Base-by-base conservation (phyloP, 2,797 vertebrate genomes). In the Betta splendens region DNA sequence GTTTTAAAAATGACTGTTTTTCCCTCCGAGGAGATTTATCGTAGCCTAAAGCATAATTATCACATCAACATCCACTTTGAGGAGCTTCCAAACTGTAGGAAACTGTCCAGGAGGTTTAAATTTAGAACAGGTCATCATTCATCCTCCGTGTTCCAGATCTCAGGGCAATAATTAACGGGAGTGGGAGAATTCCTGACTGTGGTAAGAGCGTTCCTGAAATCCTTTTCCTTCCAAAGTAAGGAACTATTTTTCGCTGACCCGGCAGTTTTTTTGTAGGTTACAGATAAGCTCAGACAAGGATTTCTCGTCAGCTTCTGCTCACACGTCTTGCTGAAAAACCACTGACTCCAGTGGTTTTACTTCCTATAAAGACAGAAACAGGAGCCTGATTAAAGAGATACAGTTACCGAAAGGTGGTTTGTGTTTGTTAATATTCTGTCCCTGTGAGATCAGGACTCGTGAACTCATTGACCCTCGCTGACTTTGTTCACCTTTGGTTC, bases 231-330 rank as follows among this genome's bases (percentile, higher is more conserved):
- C 26, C 15, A 36, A 54, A 36, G 18, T 43, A 52, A 62, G 55
- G 51, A 32, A 25, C 56, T 25, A 29, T 16, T 64, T 85, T 77
- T 49, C 47, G 63, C 73, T 16, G 62, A 62, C 61, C 50, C 47
- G 52, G 77, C 79, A 78, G 32, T 73, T 85, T 80, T 85, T 80
- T 58, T 68, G 60, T 71, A 76, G 51, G 75, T 83, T 74, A 60
- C 66, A 64, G 62, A 65, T 65, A n/a, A 13, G 1, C 55, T 72
- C 57, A 32, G 37, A 45, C 55, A 36, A 20, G 55, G 60, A 53
- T 67, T 69, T 49, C 65, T 82, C 79, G 68, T 82, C 77, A 72
- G 64, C 69, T 66, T 47, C 53, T 48, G 64, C 65, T 79, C 59
- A 49, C 53, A 64, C 67, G 66, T 72, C 73, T 72, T 69, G 68